These are phyloP conservation scores for Catagonus wagneri DNA, from an alignment of 2,113 vertebrate genomes.

Conservation along the genomic window DNA sequence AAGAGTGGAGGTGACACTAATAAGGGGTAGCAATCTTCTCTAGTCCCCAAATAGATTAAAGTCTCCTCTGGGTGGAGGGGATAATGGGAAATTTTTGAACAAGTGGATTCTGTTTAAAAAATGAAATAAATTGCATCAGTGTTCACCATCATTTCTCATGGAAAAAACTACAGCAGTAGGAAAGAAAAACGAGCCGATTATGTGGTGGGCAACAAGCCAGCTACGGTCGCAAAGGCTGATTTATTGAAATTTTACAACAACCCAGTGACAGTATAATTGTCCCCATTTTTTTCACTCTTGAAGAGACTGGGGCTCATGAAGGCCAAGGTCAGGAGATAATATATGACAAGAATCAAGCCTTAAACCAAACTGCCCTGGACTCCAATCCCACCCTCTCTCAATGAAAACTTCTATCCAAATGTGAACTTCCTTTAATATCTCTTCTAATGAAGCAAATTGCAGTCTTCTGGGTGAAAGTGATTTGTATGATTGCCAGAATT, in stretches of 20 bases:
- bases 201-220: neutral
- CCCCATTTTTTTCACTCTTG: neutral
- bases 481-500: slow-evolving; percentile 1
- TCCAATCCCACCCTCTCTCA: neutral
- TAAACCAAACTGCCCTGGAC: neutral
- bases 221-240: neutral
- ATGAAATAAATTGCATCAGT: neutral
- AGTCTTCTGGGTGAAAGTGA: neutral
- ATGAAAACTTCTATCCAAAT: neutral
- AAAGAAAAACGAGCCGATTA: neutral
- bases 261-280: neutral
- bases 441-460: neutral
- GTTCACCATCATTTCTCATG: neutral
- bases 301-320: neutral
- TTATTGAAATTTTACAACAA: neutral
- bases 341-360: neutral
- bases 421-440: neutral
- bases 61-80: neutral
- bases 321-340: neutral
- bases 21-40: neutral
- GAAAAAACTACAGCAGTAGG: neutral
- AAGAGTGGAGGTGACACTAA: neutral
- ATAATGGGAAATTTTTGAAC: neutral
- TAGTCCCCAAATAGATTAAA: neutral
- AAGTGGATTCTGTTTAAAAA: neutral